Base-by-base conservation (phyloP, 2,797 vertebrate genomes). In the Enteromius afrohamiltoni region DNA sequence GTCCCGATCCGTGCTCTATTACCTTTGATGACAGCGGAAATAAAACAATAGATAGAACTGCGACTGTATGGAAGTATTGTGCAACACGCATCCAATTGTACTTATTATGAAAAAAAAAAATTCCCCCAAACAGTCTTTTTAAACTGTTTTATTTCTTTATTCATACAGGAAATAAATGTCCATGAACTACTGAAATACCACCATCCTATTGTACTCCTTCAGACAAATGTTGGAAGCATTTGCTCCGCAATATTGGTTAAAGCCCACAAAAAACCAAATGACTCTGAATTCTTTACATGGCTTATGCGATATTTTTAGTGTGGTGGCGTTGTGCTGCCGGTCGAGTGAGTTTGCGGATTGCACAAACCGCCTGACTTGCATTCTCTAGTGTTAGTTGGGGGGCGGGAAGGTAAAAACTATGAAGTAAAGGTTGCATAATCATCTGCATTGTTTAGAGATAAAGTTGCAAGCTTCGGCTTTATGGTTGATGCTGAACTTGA, bases 381-480 rank as follows among this genome's bases (percentile, higher is more conserved):
- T 74, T 68, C 67, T 77, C n/a, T 3, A 68, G 55, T 77, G 62
- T 55, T 82, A 58, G 58, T 64, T 82, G 45, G 71, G 42, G 67
- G 80, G 11, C 49, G 3, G 42, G 5, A 82, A 82, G 71, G 45
- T 67, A 55, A 82, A 75, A 31, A 53, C 34, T 40, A 76, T 65
- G 64, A 67, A 77, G 82, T 40, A 71, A 69, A 77, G 67, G 62
- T 74, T 34, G 34, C 75, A 88, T 85, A 82, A 83, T 86, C 68
- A 42, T 64, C 60, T 16, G 10, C 74, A 73, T 87, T 88, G 87
- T 89, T 86, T 47, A 26, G 55, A 84, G 82, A 86, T 85, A 83
- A 79, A 68, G 60, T 53, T 40, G 29, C 17, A 58, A 14, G 14
- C 29, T 84, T 75, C 49, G 51, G 76, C n/a, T 51, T 71, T n/a